Evolutionary conservation across 1,140 invertebrate species (phyloP).

Genomic region (Temnothorax longispinosus): DNA sequence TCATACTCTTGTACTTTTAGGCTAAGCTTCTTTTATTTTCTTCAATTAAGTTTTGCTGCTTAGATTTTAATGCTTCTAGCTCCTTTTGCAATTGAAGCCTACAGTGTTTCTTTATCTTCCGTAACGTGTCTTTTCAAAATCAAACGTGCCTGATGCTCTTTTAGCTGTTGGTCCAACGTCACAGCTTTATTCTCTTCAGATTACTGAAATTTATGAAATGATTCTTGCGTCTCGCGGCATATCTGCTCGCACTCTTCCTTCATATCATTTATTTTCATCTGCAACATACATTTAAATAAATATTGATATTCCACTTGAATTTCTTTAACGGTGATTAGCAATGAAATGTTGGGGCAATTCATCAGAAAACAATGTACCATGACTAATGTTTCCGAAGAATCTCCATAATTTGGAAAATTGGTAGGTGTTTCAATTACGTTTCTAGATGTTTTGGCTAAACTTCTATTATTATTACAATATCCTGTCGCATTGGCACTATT

Average conservation of each 20-base stretch:
- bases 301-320: constrained; percentile 36
- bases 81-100: constrained; percentile 87
- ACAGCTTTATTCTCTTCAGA: constrained; percentile 87
- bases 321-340: not conserved
- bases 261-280: constrained; percentile 85
- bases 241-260: constrained; percentile 87
- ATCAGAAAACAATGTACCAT: no score
- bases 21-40: constrained; percentile 87
- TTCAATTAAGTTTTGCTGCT: constrained; percentile 88
- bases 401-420: no score
- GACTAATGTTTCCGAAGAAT: no score
- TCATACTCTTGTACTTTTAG: constrained; percentile 87
- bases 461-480: no score
- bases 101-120: constrained; percentile 88
- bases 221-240: constrained; percentile 87
- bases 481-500: no score
- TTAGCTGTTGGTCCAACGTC: constrained; percentile 88
- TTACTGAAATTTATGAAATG: constrained; percentile 86
- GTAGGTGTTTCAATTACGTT: no score
- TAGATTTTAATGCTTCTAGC: constrained; percentile 88
- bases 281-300: constrained; percentile 63
- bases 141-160: constrained; percentile 90
- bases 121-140: constrained; percentile 91
- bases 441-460: no score
- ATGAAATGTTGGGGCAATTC: no score